These are phyloP conservation scores for Dicyrtomina minuta DNA, from an alignment of 2,888 invertebrate genomes.

Conservation along the genomic window DNA sequence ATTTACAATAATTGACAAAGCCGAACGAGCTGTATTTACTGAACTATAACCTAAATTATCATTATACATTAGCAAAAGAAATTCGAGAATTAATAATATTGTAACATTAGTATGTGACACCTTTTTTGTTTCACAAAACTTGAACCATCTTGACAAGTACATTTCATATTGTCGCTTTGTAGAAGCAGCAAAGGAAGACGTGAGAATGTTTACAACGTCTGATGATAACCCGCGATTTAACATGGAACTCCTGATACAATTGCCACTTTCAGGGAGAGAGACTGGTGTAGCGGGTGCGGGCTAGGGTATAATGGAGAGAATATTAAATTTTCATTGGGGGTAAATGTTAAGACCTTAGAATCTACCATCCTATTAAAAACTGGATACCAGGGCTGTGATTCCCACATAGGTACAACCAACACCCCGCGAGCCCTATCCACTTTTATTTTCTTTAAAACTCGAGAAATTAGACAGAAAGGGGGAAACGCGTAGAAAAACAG, in stretches of 20 bases:
- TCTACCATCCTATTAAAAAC: background rate
- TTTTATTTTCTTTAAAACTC: slow-evolving; percentile 17
- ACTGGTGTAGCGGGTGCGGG: too few species aligned
- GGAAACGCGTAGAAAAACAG: slow-evolving; percentile 14
- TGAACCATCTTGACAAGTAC: slow-evolving; percentile 18
- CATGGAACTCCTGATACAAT: slow-evolving; percentile 9
- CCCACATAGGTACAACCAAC: slow-evolving; percentile 10
- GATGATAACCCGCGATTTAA: background rate
- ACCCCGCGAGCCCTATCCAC: slow-evolving; percentile 6
- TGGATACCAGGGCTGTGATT: slow-evolving; percentile 21
- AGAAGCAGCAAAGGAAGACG: background rate
- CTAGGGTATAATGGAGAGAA: background rate
- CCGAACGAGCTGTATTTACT: slow-evolving; percentile 36
- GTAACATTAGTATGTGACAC: background rate
- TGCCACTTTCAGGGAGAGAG: slow-evolving; percentile 6
- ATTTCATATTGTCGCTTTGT: slow-evolving; percentile 22
- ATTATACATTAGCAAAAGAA: slow-evolving; percentile 18
- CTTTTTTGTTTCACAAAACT: slow-evolving; percentile 10
- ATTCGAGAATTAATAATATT: slow-evolving; percentile 4
- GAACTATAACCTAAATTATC: slow-evolving; percentile 31
- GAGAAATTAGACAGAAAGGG: slow-evolving; percentile 5
- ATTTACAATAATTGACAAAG: slow-evolving; percentile 28
- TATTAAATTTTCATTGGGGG: background rate
- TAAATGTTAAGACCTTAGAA: background rate
- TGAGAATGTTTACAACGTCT: background rate